Percentiles rank a stretch among this genome's conserved stretches.
Conservation (phyloP, 1,140 invertebrate genomes). For the Polyergus mexicanus region DNA sequence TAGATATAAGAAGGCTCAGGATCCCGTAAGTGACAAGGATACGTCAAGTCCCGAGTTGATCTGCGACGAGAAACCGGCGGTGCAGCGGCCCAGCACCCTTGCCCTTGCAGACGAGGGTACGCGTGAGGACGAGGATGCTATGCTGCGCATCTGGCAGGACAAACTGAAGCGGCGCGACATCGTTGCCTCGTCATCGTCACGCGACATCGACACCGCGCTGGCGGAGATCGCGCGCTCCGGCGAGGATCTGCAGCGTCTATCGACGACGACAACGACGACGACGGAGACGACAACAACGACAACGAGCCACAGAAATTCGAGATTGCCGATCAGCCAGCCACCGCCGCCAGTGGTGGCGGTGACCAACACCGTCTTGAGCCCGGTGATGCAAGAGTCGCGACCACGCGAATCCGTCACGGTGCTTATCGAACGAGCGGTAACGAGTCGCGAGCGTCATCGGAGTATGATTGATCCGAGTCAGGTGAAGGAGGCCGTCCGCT, state of each 20-base stretch:
- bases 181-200: constrained; percentile 37
- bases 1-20: constrained; percentile 92
- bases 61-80: constrained; percentile 72
- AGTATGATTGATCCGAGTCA: constrained; percentile 87
- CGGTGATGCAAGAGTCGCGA: constrained; percentile 85
- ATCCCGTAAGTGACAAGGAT: constrained; percentile 86
- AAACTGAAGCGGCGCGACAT: constrained; percentile 81
- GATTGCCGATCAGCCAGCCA: constrained; percentile 81
- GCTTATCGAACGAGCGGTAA: constrained; percentile 81
- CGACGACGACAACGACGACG: constrained; percentile 71
- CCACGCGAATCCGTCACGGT: constrained; percentile 80
- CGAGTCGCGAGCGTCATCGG: constrained; percentile 83
- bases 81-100: constrained; percentile 80
- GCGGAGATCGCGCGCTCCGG: constrained; percentile 84
- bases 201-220: constrained; percentile 81
- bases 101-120: constrained; percentile 53
- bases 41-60: constrained; percentile 86
- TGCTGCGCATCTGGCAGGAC: constrained; percentile 83
- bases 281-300: constrained; percentile 63
- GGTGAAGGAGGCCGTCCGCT: constrained; percentile 80
- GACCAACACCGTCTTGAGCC: constrained; percentile 85
- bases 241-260: constrained; percentile 84
- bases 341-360: constrained; percentile 84
- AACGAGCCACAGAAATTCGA: constrained; percentile 73
- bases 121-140: constrained; percentile 67